A percentile compares a stretch with the other conserved stretches of the same genome.
Evolutionary conservation across 1,140 invertebrate genomes (phyloP).

Genomic region (Harpegnathos saltator): DNA sequence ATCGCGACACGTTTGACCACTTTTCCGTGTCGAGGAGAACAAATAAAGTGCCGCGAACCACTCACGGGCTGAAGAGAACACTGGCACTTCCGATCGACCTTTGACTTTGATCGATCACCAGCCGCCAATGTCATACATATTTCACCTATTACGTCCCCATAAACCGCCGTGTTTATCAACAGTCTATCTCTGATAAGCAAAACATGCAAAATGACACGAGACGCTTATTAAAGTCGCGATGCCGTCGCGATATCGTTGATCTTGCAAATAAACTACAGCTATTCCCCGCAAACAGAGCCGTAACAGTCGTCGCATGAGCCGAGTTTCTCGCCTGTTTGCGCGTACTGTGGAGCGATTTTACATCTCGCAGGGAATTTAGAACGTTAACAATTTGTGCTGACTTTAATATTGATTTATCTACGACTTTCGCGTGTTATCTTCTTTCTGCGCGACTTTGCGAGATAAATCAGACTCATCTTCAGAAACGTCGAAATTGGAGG

Average conservation of each 20-base stretch:
- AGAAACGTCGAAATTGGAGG: no score
- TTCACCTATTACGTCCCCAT: constrained; percentile 67
- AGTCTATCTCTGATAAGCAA: constrained; percentile 1
- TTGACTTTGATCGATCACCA: constrained; percentile 75
- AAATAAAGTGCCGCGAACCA: constrained; percentile 69
- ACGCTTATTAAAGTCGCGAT: constrained; percentile 36
- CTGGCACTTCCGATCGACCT: constrained; percentile 68
- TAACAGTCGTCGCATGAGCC: neutral
- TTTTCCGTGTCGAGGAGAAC: constrained; percentile 68
- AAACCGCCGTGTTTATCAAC: constrained; percentile 40
- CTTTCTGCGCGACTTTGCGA: no score
- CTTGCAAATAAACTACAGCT: neutral
- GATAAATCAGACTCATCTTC: no score
- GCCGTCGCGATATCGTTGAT: neutral
- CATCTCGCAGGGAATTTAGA: no score
- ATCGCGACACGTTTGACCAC: constrained; percentile 64
- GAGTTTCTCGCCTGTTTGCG: no score
- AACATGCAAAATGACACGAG: constrained; percentile 12
- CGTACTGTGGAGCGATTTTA: no score
- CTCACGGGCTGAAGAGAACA: constrained; percentile 56
- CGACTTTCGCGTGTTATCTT: no score
- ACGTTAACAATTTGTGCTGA: no score
- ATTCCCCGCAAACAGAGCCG: neutral
- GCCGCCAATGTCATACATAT: constrained; percentile 53
- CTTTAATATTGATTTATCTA: no score